Conservation (phyloP, 2,113 vertebrate species). For the Oceanites oceanicus region DNA sequence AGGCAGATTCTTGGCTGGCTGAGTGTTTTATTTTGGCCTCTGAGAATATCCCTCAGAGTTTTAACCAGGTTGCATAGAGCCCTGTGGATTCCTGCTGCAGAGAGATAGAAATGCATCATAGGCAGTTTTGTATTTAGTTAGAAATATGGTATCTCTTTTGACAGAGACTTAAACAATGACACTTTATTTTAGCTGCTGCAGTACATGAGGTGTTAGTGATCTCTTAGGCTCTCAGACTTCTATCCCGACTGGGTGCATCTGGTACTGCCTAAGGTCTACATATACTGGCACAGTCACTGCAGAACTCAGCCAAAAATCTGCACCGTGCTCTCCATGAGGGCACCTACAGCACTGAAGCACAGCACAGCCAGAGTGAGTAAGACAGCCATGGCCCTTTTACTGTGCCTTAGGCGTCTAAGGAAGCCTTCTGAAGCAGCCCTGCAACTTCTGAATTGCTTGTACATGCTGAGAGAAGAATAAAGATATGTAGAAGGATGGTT, state of each 20-base stretch:
- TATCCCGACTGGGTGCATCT: neutral
- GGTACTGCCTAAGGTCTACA: neutral
- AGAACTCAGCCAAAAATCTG: neutral
- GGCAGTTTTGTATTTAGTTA: neutral
- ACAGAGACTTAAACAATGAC: neutral
- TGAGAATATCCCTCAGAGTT: neutral
- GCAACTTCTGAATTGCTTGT: neutral
- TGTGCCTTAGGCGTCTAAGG: neutral
- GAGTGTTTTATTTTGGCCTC: neutral
- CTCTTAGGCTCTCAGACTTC: neutral
- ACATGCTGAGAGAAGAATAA: neutral
- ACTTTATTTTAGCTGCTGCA: neutral
- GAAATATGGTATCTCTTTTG: neutral
- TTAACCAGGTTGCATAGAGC: neutral
- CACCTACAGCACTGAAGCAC: neutral
- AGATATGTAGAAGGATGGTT: neutral
- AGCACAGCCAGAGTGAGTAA: rapidly evolving
- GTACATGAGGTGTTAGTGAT: neutral
- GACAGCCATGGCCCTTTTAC: neutral
- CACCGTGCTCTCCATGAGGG: neutral
- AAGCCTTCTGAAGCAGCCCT: neutral
- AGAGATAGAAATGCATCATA: neutral
- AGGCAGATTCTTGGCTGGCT: neutral
- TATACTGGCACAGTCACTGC: neutral
- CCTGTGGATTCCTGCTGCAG: neutral